These are phyloP conservation scores for Bolborhynchus lineola DNA, from an alignment of 2,113 vertebrate species.

Conservation along the genomic window DNA sequence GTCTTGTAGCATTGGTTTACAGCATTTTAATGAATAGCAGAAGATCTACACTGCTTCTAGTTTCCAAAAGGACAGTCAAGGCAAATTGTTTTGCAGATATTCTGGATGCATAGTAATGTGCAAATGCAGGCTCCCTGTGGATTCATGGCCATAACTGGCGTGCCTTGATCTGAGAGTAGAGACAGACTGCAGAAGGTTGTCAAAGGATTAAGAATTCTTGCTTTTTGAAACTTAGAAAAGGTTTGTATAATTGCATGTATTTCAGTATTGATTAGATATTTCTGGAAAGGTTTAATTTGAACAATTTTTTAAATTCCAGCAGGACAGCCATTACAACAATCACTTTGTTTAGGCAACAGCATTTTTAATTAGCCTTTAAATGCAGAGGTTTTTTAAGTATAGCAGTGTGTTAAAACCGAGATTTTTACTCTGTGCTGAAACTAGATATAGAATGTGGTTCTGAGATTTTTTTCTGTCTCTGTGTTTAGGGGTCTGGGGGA, in stretches of 20 bases:
- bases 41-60: neutral
- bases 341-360: neutral
- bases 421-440: neutral
- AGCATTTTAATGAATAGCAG: neutral
- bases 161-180: neutral
- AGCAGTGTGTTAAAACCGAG: neutral
- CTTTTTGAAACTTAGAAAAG: neutral
- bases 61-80: neutral
- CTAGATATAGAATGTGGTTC: neutral
- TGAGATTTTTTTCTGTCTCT: neutral
- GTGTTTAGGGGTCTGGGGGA: fast-evolving
- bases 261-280: neutral
- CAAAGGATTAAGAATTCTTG: neutral
- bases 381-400: neutral
- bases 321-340: neutral
- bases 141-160: neutral
- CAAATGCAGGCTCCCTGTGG: neutral
- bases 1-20: neutral
- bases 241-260: neutral
- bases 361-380: neutral
- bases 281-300: neutral
- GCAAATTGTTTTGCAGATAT: neutral
- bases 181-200: neutral
- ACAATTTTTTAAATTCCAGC: neutral
- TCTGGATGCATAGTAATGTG: neutral